Percentiles rank a stretch among this genome's conserved stretches.
phyloP scores from a whole-genome alignment of 2,113 vertebrate genomes.

The Ahaetulla prasina region DNA sequence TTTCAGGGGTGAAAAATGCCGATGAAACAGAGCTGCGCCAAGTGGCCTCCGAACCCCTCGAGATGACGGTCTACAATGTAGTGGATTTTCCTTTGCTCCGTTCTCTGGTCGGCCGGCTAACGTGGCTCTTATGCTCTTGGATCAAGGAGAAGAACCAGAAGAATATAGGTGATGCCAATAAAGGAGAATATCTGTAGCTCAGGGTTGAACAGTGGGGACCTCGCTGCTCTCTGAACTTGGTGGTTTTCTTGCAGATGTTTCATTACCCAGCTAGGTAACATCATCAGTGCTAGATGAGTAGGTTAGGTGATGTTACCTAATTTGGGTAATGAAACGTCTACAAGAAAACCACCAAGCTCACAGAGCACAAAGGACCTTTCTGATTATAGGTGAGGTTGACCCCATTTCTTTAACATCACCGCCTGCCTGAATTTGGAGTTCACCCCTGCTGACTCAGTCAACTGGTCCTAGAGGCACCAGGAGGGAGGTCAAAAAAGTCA shows the following conservation, averaged over 20 bases:
- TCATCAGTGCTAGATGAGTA: background rate
- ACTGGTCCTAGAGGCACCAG: background rate
- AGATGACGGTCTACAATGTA: constrained; percentile 85
- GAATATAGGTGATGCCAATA: constrained; percentile 43
- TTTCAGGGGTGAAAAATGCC: constrained; percentile 88
- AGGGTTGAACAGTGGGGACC: background rate
- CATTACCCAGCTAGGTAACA: background rate
- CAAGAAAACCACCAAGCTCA: background rate
- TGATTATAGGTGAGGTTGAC: constrained; percentile 40
- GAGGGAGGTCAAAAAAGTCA: background rate
- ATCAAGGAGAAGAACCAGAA: constrained; percentile 76
- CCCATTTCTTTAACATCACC: background rate
- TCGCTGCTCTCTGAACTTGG: no score
- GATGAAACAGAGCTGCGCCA: constrained; percentile 86
- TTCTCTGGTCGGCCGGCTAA: constrained; percentile 78
- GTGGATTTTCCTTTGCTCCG: constrained; percentile 87
- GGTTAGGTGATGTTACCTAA: background rate
- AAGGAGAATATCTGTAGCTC: background rate
- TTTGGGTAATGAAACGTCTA: background rate
- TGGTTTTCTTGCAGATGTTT: no score
- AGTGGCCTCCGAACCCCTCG: constrained; percentile 82
- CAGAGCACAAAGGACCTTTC: background rate
- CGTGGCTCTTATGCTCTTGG: constrained; percentile 80
- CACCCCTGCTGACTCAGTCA: background rate
- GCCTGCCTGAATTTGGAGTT: background rate